Conservation (phyloP, 2,797 vertebrate genomes). For the Tenualosa thibaudeaui region DNA sequence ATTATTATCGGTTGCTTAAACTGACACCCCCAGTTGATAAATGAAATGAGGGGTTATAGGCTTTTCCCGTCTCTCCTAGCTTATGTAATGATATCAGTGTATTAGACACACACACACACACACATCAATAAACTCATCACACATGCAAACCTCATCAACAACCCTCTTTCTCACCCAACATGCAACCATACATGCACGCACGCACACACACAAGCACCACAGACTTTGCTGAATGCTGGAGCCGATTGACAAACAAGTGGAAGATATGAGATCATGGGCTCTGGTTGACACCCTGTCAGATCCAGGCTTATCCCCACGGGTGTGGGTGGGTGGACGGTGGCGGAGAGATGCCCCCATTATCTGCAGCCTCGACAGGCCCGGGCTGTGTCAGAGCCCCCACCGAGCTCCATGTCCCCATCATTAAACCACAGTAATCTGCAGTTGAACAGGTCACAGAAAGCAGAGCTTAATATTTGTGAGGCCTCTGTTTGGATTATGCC, state of each 20-base stretch:
- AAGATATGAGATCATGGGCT: constrained; percentile 22
- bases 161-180: background rate
- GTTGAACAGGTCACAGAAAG: background rate
- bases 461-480: background rate
- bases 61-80: background rate
- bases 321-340: background rate
- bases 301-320: background rate
- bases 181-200: background rate
- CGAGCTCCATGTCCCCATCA: background rate
- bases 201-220: background rate
- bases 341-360: background rate
- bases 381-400: background rate
- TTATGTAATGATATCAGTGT: constrained; percentile 2
- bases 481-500: background rate
- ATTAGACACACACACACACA: background rate
- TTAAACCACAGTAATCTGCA: constrained; percentile 13
- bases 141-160: background rate
- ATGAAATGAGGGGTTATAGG: background rate
- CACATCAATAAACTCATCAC: constrained; percentile 32
- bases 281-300: constrained; percentile 9
- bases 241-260: background rate
- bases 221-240: background rate
- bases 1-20: background rate
- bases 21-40: background rate
- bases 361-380: background rate